phyloP scores from a whole-genome alignment of 1,140 invertebrate genomes.

The Helicoverpa zea region DNA sequence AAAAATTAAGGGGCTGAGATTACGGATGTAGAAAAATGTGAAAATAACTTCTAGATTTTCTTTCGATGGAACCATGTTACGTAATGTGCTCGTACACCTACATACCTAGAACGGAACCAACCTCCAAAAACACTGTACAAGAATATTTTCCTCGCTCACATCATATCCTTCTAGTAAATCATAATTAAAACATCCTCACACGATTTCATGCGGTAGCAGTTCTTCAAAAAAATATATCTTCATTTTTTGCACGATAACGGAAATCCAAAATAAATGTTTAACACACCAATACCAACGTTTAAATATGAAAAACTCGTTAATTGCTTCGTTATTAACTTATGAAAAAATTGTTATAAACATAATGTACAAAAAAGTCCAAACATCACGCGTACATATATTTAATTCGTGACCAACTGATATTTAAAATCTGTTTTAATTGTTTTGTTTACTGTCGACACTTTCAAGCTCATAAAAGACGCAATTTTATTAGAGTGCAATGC shows the following conservation, averaged over 20 bases:
- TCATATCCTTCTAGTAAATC: background rate
- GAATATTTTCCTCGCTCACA: background rate
- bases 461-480: background rate
- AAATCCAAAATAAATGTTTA: conserved; percentile 30
- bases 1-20: too few relatives aligned
- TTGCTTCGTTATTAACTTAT: conserved; percentile 17
- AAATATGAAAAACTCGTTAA: conserved; percentile 29
- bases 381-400: background rate
- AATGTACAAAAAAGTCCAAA: background rate
- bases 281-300: background rate
- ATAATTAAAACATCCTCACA: background rate
- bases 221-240: conserved; percentile 21
- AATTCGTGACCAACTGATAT: conserved; percentile 21
- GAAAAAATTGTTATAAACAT: background rate
- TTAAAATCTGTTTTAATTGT: conserved; percentile 19
- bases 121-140: too few relatives aligned
- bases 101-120: too few relatives aligned
- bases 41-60: too few relatives aligned
- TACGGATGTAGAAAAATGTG: too few relatives aligned
- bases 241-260: conserved; percentile 21
- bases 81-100: too few relatives aligned
- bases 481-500: background rate
- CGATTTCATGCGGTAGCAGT: conserved; percentile 18
- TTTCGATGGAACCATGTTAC: too few relatives aligned
- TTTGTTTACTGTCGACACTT: background rate